Evolutionary conservation across 2,888 invertebrate genomes (phyloP), one percentile per base, ranked within the genome.

Genomic region (Mactromeris polynyma): DNA sequence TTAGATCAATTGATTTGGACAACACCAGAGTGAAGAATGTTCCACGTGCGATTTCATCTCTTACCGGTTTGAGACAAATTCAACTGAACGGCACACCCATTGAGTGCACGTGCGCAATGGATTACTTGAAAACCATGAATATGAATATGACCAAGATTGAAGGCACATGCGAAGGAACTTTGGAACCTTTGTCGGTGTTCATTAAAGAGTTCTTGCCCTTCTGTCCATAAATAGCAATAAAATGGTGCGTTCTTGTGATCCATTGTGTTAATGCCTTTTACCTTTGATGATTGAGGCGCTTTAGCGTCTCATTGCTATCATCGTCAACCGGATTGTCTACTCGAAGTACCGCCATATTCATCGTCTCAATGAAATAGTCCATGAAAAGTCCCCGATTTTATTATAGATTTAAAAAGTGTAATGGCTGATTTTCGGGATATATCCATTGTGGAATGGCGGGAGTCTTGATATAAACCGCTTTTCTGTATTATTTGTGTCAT

Each of bases 81-180:
- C 40, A 78, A 51, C 14, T 87, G 19, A 54, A 77, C 26, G 82
- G 82, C 19, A 38, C 82, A 54, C 86, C 82, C 4, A 78, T 87
- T 36, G 54, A 87, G 77, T 87, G 86, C 79, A 78, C 86, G 33
- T 87, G 86, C 17, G 38, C 38, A 78, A 73, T 87, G 86, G 51
- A 69, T 21, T 87, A 82, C 64, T n/a, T 87, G 58, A 82, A 82
- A 58, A 21, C 38, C 17, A 58, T 82, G 82, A 21, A 51, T 7
- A 58, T 21, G 9, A 87, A 87, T 26, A 19, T 51, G 14, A 87
- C 73, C 1, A 54, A 26, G 2, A 83, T 87, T 3, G 26, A 58
- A 40, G 86, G 86, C 11, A 78, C 86, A 26, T 87, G 86, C 38
- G 86, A 87, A 82, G 86, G 86, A n/a, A 87, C 86, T 11, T 46